Evolutionary conservation across 2,888 invertebrate species (phyloP), one percentile per base, ranked within the genome.

Genomic region (Cabera pusaria): DNA sequence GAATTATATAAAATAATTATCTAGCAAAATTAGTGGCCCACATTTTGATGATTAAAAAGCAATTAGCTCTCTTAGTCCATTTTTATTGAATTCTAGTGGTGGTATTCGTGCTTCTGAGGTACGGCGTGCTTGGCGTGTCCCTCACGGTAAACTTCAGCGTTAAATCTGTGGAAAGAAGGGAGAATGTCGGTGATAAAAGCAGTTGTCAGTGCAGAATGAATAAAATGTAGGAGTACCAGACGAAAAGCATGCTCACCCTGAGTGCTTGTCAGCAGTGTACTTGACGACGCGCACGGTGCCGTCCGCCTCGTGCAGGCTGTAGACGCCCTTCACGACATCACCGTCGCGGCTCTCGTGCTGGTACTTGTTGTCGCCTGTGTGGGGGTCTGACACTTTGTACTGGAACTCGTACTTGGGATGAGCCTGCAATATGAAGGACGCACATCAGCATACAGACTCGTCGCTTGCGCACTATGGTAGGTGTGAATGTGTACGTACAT

Each of bases 291-390:
- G 71, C 45, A 80, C 59, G 51, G 84, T 80, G 44, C 86, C 86
- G 42, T 77, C 57, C 19, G 53, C 73, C 53, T 87, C 83, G 50
- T 86, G 80, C 26, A 90, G 67, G 29, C 77, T 80, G 65, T 91
- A 91, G 55, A 86, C 32, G 21, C 92, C 92, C 60, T 90, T 86
- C 37, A 92, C 92, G 20, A 80, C 87, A 56, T 91, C 87, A 3
- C 91, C 92, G 69, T 90, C 87, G 39, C 85, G 79, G 48, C 75
- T 67, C 65, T 90, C 90, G 24, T 79, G 70, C 54, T 90, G 90
- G 49, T 77, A 79, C 67, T 90, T 90, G 60, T 85, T 77, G 72
- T 90, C 90, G 2, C 90, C 90, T 32, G 90, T 87, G 56, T 90
- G 90, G 1, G 74, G 76, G 50, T 90, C 91, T 44, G 86, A 73